These are phyloP conservation scores for Aphis gossypii DNA, from an alignment of 1,140 invertebrate species.

Conservation along the genomic window DNA sequence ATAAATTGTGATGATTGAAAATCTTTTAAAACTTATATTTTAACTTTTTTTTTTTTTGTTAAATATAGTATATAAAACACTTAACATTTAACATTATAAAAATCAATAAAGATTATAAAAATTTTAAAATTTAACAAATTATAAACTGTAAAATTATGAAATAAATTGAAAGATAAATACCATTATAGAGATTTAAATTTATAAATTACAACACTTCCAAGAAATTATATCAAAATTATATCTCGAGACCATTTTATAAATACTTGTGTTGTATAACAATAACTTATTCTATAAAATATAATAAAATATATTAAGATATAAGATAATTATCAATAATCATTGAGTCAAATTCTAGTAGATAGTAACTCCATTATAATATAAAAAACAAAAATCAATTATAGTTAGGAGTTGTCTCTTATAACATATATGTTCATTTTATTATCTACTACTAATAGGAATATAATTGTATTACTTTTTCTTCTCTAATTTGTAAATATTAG, in stretches of 20 bases:
- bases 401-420: neutral
- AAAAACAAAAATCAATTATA: neutral
- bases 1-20: neutral
- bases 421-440: neutral
- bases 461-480: conserved; percentile 8
- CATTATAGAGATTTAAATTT: neutral
- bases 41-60: neutral
- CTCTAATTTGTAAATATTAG: neutral
- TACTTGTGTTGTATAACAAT: neutral
- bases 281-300: neutral
- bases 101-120: neutral
- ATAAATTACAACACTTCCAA: neutral
- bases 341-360: neutral
- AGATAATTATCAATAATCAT: neutral
- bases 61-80: neutral
- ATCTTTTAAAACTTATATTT: neutral
- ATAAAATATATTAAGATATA: neutral
- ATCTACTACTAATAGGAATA: conserved; percentile 54
- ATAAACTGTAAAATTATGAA: conserved; percentile 6
- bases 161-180: conserved; percentile 1
- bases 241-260: neutral
- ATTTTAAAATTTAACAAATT: neutral
- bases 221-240: neutral
- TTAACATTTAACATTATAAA: neutral
- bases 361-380: neutral